phyloP scores from a whole-genome alignment of 2,888 invertebrate species.

The Lycaena phlaeas region DNA sequence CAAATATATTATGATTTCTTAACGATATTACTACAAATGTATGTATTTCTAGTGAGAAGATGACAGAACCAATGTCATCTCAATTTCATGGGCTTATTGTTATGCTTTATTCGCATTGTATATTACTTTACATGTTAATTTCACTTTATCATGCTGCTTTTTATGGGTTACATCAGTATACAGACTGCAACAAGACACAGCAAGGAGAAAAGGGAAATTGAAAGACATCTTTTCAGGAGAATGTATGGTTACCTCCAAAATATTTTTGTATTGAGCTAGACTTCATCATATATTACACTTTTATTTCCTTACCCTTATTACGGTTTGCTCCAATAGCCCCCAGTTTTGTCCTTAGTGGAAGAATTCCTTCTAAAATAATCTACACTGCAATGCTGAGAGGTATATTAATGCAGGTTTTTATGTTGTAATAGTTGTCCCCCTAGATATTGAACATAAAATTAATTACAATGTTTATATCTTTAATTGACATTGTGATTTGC shows the following conservation, averaged over 20 bases:
- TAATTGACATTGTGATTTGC: neutral
- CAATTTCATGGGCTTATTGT: constrained; percentile 55
- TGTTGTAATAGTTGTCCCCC: neutral
- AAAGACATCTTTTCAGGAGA: constrained; percentile 90
- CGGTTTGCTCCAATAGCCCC: constrained; percentile 12
- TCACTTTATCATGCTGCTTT: constrained; percentile 76
- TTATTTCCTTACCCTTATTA: constrained; percentile 10
- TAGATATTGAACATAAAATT: constrained; percentile 1
- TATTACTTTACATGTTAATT: constrained; percentile 65
- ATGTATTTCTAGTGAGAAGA: constrained; percentile 38
- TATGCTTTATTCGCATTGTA: constrained; percentile 61
- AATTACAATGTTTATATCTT: neutral
- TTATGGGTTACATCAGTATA: constrained; percentile 79
- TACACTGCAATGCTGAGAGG: neutral
- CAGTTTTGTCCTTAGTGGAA: constrained; percentile 4
- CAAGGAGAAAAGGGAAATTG: constrained; percentile 87
- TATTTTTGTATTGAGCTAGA: constrained; percentile 65
- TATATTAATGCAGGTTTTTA: neutral
- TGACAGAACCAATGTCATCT: constrained; percentile 50
- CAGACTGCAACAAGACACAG: constrained; percentile 83
- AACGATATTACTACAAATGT: constrained; percentile 23
- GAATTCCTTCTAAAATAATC: neutral
- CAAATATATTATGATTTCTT: constrained; percentile 28
- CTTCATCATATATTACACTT: constrained; percentile 28
- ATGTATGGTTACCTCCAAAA: constrained; percentile 78